Base-by-base conservation (phyloP, 1,140 invertebrate genomes). In the Saccostrea cuccullata region DNA sequence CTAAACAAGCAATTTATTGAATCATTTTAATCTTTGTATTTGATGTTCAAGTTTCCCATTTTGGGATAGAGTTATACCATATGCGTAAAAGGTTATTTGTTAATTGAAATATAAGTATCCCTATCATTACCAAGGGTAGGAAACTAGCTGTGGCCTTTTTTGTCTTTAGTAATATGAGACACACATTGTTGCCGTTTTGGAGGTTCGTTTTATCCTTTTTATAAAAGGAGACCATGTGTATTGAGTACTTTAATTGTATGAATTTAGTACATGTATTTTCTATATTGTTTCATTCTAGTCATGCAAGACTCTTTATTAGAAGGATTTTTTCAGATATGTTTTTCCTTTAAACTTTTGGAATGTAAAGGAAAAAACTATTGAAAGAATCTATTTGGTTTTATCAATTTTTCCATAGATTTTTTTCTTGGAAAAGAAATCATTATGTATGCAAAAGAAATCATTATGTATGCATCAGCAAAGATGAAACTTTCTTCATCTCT, bases 161-260 rank as follows among this genome's bases (percentile, higher is more conserved):
- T 77, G 70, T 77, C 26, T 12, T 15, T 36, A 36, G 70, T 26
- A 77, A 77, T 77, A 77, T 77, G 70, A 77, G 70, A 77, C 30
- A 13, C 26, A 77, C 13, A 15, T 77, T 77, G 17, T 77, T 77
- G 70, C 17, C 3, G 15, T 30, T 26, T 77, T 77, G 23, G 47
- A 30, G 70, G 23, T 77, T 77, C 1, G 30, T 77, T 77, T 77
- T 36, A 30, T 13, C 13, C 11, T 77, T 26, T 9, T 17, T 13
- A 26, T 77, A 30, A 17, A 15, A 30, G n/a, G 5, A 23, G 30
- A 36, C 13, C 17, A n/a, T 64, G 58, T 64, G 2, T n/a, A 64
- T 64, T 60, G 12, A 60, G 20, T 20, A 20, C 4, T 60, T 60
- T 15, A 15, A 60, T 17, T 20, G 20, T 4, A 60, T 60, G 11